A percentile compares a stretch with the other conserved stretches of the same genome.
phyloP scores from a whole-genome alignment of 2,113 vertebrate species.

The Pteruthius melanotis region DNA sequence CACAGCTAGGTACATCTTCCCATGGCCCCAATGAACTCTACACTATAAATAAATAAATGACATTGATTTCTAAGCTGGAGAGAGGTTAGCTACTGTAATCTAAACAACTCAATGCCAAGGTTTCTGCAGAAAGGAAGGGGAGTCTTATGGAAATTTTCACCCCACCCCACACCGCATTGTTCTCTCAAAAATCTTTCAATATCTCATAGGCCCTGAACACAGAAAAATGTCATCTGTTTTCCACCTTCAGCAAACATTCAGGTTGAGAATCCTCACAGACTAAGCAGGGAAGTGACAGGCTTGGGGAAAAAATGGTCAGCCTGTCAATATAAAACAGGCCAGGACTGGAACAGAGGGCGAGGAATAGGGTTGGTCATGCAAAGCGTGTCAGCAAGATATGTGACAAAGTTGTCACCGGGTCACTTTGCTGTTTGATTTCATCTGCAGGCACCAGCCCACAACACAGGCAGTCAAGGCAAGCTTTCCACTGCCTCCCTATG shows the following conservation, averaged over 20 bases:
- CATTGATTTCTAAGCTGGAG: background rate
- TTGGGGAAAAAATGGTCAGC: background rate
- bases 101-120: background rate
- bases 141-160: background rate
- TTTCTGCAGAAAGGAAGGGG: background rate
- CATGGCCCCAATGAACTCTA: background rate
- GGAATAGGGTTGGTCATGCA: background rate
- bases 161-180: background rate
- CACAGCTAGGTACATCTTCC: background rate
- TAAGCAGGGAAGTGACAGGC: background rate
- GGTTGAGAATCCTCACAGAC: background rate
- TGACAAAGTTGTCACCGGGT: background rate
- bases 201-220: background rate
- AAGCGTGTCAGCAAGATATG: background rate
- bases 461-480: rapidly evolving
- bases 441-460: background rate
- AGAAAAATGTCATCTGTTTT: background rate
- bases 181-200: background rate
- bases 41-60: background rate
- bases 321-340: background rate
- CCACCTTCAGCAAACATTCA: background rate
- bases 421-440: background rate
- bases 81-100: background rate
- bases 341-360: background rate
- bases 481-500: background rate